These are phyloP conservation scores for Littorina saxatilis DNA, from an alignment of 1,140 invertebrate genomes.

Conservation along the genomic window DNA sequence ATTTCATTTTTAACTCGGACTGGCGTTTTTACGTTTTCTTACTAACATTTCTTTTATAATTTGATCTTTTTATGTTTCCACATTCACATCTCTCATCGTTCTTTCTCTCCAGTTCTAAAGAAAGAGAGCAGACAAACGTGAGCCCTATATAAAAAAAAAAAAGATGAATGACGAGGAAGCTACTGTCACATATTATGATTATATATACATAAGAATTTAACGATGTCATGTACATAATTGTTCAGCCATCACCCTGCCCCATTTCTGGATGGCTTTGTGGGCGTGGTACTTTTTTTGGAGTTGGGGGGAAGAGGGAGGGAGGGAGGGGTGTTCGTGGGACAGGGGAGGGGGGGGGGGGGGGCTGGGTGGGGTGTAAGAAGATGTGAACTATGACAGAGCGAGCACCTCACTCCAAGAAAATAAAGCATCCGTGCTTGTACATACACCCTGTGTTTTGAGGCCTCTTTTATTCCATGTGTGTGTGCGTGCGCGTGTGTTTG, in stretches of 20 bases:
- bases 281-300: neutral
- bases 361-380: neutral
- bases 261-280: neutral
- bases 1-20: neutral
- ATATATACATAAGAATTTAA: neutral
- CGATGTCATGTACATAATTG: constrained; percentile 6
- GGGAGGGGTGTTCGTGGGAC: neutral
- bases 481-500: neutral
- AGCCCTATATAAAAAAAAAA: neutral
- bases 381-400: neutral
- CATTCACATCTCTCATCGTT: neutral
- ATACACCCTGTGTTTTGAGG: neutral
- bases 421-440: constrained; percentile 29
- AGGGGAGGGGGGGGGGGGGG: constrained; percentile 17
- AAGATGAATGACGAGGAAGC: neutral
- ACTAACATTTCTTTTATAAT: neutral
- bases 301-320: neutral
- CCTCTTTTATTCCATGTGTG: neutral
- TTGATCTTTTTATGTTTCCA: neutral
- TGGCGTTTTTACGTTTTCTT: neutral
- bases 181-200: neutral
- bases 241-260: neutral
- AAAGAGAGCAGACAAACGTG: neutral
- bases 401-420: constrained; percentile 32
- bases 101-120: neutral